A percentile compares a stretch with the other conserved stretches of the same genome.
phyloP scores from a whole-genome alignment of 2,888 invertebrate species.

The Troides aeacus region DNA sequence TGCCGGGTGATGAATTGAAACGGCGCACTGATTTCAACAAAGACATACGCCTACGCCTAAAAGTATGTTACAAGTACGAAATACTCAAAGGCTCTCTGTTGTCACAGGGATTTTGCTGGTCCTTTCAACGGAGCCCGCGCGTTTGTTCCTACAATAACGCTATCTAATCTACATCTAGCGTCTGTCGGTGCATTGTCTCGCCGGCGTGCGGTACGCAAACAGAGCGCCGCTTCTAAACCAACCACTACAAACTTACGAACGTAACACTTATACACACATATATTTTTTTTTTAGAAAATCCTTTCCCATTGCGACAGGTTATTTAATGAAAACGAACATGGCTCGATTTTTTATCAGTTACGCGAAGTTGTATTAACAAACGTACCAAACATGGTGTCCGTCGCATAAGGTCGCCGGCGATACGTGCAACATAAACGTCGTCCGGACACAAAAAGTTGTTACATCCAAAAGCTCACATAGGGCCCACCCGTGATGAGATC shows the following conservation, averaged over 20 bases:
- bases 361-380: slow-evolving; percentile 18
- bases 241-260: background rate
- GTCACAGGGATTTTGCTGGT: slow-evolving; percentile 6
- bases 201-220: slow-evolving; percentile 18
- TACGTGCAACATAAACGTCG: slow-evolving; percentile 13
- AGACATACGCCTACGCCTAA: too few relatives aligned
- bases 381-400: slow-evolving; percentile 16
- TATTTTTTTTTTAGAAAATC: background rate
- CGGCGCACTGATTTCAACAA: too few relatives aligned
- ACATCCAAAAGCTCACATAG: slow-evolving; percentile 16
- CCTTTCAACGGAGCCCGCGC: slow-evolving; percentile 21
- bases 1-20: too few relatives aligned
- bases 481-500: slow-evolving; percentile 33
- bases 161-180: slow-evolving; percentile 38
- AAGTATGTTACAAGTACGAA: too few relatives aligned
- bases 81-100: background rate
- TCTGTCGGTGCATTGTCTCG: slow-evolving; percentile 29
- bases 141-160: slow-evolving; percentile 29
- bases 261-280: background rate
- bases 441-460: slow-evolving; percentile 24
- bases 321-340: background rate
- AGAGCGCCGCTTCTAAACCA: slow-evolving; percentile 2
- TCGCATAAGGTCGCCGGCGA: slow-evolving; percentile 10
- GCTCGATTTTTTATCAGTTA: slow-evolving; percentile 6
- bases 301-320: background rate